A percentile compares a stretch with the other conserved stretches of the same genome.
Conservation (phyloP, 2,113 vertebrate species). For the Pygoscelis antarcticus region DNA sequence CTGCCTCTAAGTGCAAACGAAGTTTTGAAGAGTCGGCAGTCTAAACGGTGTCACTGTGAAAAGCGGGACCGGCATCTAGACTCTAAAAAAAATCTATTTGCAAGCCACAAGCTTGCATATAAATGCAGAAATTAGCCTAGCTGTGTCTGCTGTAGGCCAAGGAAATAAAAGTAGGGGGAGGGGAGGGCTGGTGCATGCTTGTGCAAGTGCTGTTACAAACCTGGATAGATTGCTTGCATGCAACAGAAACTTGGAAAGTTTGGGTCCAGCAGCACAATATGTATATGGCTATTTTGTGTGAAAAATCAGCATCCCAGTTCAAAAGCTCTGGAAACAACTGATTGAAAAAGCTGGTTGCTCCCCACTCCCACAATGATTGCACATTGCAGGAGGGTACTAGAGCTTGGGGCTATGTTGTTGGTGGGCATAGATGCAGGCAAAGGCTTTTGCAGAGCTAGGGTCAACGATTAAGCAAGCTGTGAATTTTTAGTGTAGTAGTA, state of each 20-base stretch:
- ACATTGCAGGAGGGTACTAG: neutral
- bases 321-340: neutral
- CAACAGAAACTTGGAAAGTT: neutral
- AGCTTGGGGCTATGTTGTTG: neutral
- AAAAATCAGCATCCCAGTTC: neutral
- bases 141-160: neutral
- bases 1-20: neutral
- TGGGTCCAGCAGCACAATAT: too few species aligned
- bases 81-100: accelerated
- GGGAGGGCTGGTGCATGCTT: neutral
- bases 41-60: neutral
- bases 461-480: neutral
- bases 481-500: neutral
- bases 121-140: neutral
- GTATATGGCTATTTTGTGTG: neutral
- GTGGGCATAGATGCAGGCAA: neutral
- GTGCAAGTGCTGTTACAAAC: neutral
- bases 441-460: neutral
- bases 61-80: neutral
- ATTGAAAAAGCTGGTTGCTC: accelerated
- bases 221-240: neutral
- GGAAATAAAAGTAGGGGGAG: neutral
- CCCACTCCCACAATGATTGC: accelerated
- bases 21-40: neutral
- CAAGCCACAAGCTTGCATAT: neutral